phyloP scores from a whole-genome alignment of 2,113 vertebrate species.

The Hemicordylus capensis region DNA sequence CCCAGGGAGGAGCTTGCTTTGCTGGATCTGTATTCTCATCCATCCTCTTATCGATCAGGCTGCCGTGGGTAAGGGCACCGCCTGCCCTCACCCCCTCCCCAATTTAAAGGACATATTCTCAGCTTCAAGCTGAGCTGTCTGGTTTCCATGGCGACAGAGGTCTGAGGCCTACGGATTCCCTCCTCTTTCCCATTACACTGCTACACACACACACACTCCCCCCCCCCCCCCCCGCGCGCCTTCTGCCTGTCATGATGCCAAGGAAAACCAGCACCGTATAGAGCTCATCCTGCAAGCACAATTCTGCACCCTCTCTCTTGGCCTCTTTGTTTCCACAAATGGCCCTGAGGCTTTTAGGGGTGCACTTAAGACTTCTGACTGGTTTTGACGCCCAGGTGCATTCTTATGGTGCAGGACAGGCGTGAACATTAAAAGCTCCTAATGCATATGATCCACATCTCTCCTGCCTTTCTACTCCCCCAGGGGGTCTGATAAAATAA shows the following conservation, averaged over 20 bases:
- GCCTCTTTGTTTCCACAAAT: not conserved
- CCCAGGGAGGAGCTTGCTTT: not conserved
- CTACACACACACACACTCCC: conserved; percentile 48
- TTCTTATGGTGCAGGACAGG: not conserved
- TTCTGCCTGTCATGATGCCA: conserved; percentile 46
- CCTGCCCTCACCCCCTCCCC: not conserved
- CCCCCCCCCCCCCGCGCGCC: not conserved
- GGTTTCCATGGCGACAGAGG: conserved; percentile 20
- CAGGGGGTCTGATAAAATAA: too few species aligned
- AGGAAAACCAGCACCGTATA: conserved; percentile 59
- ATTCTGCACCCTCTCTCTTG: not conserved
- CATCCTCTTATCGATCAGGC: not conserved
- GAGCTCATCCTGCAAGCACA: not conserved
- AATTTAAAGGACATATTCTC: conserved; percentile 1
- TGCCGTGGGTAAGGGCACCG: not conserved
- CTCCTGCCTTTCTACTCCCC: too few species aligned
- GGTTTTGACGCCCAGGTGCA: not conserved
- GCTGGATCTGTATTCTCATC: not conserved
- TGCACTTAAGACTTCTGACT: not conserved
- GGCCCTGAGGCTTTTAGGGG: not conserved
- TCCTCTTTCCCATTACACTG: conserved; percentile 32
- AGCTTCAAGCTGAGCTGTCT: conserved; percentile 21
- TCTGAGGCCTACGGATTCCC: conserved; percentile 37
- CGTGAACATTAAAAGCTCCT: not conserved
- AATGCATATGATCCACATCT: too few species aligned